A percentile compares a stretch with the other conserved stretches of the same genome.
Evolutionary conservation across 2,797 vertebrate genomes (phyloP).

Genomic region (Ctenosaura bakeri): DNA sequence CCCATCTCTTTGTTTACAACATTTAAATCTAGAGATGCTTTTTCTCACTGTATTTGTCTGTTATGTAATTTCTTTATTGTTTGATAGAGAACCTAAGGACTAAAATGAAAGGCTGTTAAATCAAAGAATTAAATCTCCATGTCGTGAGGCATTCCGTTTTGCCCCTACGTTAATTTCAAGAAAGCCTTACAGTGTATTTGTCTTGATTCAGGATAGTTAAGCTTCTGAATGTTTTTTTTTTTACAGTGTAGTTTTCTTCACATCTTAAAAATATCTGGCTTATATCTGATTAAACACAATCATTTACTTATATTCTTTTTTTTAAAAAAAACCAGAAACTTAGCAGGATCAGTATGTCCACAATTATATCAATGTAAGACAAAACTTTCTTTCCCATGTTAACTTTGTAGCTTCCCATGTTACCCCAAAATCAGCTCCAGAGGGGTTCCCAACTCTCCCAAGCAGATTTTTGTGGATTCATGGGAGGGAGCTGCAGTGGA

Average conservation of each 20-base stretch:
- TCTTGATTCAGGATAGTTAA: slow-evolving; percentile 34
- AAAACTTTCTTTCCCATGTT: no score
- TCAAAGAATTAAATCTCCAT: slow-evolving; percentile 9
- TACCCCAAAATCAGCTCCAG: no score
- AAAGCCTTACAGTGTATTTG: not conserved
- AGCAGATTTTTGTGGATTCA: no score
- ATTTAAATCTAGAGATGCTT: no score
- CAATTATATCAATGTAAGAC: no score
- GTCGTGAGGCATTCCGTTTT: slow-evolving; percentile 17
- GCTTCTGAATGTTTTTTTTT: slow-evolving; percentile 12
- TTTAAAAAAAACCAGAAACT: no score
- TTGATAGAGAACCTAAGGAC: not conserved
- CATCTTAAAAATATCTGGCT: not conserved
- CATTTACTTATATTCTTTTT: not conserved
- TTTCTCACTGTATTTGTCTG: no score
- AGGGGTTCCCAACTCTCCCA: no score
- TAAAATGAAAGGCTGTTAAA: slow-evolving; percentile 14
- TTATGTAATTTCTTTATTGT: no score
- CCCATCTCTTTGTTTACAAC: no score
- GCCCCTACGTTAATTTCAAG: not conserved
- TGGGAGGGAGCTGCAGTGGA: not conserved
- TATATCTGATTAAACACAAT: not conserved
- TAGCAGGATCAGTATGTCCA: no score
- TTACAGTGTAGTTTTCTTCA: slow-evolving; percentile 13
- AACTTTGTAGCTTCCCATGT: not conserved